phyloP scores from a whole-genome alignment of 2,797 vertebrate species.

The Okamejei kenojei region DNA sequence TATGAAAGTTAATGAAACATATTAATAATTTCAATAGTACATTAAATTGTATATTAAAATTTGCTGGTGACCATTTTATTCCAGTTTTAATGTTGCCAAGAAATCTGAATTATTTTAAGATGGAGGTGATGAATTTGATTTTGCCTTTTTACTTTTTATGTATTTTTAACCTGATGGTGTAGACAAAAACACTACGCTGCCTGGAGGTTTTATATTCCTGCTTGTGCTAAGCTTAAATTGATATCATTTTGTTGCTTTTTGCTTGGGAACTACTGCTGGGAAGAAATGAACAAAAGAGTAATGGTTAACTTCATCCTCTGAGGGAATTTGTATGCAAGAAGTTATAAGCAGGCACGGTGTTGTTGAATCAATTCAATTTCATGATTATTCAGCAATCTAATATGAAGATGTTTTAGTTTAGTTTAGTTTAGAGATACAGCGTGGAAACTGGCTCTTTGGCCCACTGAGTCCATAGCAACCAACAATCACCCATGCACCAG shows the following conservation, averaged over 20 bases:
- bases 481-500: no score
- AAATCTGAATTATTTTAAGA: neutral
- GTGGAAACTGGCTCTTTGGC: no score
- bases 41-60: conserved; percentile 9
- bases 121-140: neutral
- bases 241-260: neutral
- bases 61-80: neutral
- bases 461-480: no score
- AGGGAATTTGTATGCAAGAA: neutral
- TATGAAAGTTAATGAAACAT: neutral
- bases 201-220: neutral
- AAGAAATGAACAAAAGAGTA: neutral
- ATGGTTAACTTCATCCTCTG: neutral
- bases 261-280: neutral
- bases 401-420: no score
- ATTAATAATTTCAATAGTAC: neutral
- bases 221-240: neutral
- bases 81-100: neutral
- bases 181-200: neutral
- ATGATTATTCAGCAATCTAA: neutral
- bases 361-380: no score
- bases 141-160: neutral
- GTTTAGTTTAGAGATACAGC: no score
- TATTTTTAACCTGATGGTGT: neutral
- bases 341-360: neutral